These are phyloP conservation scores for Baccha elongata DNA, from an alignment of 2,888 invertebrate species.

Conservation along the genomic window DNA sequence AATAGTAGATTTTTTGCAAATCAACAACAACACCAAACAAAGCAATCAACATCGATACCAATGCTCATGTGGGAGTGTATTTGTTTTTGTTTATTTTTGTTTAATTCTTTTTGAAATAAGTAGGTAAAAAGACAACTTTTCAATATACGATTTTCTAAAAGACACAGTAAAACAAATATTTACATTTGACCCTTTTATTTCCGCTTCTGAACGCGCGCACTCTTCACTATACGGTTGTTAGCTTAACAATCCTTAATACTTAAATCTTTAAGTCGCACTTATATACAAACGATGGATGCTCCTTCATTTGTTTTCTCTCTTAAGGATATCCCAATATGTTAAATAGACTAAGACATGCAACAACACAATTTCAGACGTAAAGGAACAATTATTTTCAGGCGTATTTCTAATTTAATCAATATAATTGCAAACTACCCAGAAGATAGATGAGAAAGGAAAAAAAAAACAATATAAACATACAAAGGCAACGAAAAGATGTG, in stretches of 20 bases:
- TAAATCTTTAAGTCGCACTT: conserved; percentile 44
- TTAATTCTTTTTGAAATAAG: not conserved
- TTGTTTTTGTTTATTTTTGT: not conserved
- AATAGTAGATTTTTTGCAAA: too few relatives aligned
- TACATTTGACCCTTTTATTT: conserved; percentile 52
- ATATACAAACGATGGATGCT: conserved; percentile 16
- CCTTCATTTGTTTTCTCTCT: conserved; percentile 36
- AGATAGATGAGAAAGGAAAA: conserved; percentile 26
- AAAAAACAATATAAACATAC: conserved; percentile 16
- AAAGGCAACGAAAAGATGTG: not conserved
- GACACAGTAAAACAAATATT: conserved; percentile 61
- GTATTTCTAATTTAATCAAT: conserved; percentile 62
- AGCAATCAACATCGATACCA: not conserved
- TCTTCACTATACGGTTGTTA: conserved; percentile 13
- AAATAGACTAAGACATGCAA: conserved; percentile 24
- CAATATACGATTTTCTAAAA: conserved; percentile 5
- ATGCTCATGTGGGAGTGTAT: not conserved
- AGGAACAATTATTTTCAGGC: conserved; percentile 28
- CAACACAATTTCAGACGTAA: conserved; percentile 8
- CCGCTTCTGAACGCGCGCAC: conserved; percentile 51
- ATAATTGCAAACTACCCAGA: not conserved
- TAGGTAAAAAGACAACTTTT: conserved; percentile 8
- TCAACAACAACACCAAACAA: not conserved
- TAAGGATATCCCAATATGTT: conserved; percentile 57
- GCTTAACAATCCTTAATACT: conserved; percentile 43